These are phyloP conservation scores for Tauraco erythrolophus DNA, from an alignment of 2,113 vertebrate genomes.

Conservation along the genomic window DNA sequence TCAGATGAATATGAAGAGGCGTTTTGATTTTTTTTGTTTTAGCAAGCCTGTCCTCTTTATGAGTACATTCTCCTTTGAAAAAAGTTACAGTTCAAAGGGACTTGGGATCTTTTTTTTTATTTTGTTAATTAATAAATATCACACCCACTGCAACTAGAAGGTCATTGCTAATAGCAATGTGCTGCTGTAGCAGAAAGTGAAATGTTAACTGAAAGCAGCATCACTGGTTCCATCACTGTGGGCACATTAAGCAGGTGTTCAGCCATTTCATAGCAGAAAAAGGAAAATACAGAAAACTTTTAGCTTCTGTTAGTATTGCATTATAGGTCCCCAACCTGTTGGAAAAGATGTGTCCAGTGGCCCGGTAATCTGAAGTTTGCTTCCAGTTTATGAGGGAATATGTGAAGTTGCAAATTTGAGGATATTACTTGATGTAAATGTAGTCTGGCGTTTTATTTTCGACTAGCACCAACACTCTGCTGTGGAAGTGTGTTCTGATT, in stretches of 20 bases:
- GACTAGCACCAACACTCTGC: not conserved
- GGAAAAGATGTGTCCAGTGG: not conserved
- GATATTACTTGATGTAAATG: not conserved
- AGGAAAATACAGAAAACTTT: conserved; percentile 15
- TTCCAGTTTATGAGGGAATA: not conserved
- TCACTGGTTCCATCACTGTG: conserved; percentile 62
- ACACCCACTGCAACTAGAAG: conserved; percentile 50
- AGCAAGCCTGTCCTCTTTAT: not conserved
- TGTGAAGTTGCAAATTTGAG: not conserved
- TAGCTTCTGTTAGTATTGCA: not conserved
- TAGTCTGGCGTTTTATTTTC: not conserved
- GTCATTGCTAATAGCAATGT: conserved; percentile 47
- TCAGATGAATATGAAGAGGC: not conserved
- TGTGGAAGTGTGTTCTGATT: not conserved
- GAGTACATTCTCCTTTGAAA: not conserved
- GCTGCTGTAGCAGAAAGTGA: conserved; percentile 57
- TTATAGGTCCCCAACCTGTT: not conserved
- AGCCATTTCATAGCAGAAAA: conserved; percentile 42
- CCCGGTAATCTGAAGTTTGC: not conserved
- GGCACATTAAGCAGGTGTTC: conserved; percentile 78
- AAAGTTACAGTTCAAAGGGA: conserved; percentile 1
- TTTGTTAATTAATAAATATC: conserved; percentile 70
- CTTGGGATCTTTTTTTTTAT: not conserved
- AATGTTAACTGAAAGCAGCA: conserved; percentile 14
- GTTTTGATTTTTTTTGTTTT: too few relatives aligned